phyloP scores from a whole-genome alignment of 37 sponge, comb jelly and placozoan species.

The Ianthella basta region DNA sequence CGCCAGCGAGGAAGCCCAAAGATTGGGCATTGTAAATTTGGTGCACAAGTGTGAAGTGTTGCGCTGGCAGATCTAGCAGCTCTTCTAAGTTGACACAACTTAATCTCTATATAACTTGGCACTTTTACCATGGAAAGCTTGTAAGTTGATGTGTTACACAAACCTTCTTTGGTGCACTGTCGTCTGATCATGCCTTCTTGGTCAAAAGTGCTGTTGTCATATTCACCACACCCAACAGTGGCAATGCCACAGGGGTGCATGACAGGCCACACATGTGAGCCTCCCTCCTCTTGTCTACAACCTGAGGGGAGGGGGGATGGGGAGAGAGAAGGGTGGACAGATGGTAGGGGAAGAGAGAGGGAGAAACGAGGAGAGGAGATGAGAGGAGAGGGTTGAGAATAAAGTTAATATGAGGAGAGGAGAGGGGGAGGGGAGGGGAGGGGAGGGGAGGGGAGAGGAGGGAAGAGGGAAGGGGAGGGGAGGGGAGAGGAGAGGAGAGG shows the following conservation, averaged over 20 bases:
- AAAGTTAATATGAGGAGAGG: neutral
- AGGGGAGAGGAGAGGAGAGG: neutral
- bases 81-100: too few species aligned
- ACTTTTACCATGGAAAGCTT: too few species aligned
- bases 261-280: neutral
- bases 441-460: neutral
- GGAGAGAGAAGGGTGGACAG: neutral
- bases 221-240: neutral
- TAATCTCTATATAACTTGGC: too few species aligned
- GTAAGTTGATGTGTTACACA: too few species aligned
- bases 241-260: neutral
- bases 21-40: too few species aligned
- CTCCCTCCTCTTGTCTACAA: conserved; percentile 21
- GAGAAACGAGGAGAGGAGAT: neutral
- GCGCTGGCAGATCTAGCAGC: too few species aligned
- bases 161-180: conserved; percentile 13
- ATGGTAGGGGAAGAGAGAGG: neutral
- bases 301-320: neutral
- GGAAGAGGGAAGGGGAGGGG: too few species aligned
- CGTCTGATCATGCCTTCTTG: neutral
- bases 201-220: neutral
- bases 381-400: neutral
- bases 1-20: too few species aligned
- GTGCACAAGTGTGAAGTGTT: too few species aligned
- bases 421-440: neutral